phyloP scores from a whole-genome alignment of 1,140 invertebrate genomes.

The Mercenaria mercenaria region DNA sequence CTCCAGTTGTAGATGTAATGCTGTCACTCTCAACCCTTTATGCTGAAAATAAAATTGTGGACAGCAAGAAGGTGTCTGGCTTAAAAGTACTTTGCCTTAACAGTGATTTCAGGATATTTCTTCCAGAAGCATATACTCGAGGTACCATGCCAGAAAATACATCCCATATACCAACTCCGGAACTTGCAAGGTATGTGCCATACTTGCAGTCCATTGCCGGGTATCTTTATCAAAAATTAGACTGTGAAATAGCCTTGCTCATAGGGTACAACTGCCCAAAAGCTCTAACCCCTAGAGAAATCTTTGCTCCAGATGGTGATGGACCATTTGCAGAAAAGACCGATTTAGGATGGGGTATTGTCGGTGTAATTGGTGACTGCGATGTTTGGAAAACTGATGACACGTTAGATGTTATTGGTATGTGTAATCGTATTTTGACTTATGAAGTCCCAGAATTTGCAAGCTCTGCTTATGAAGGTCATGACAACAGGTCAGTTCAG shows the following conservation, averaged over 20 bases:
- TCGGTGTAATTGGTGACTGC: slow-evolving; percentile 7
- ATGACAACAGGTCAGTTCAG: too few relatives aligned
- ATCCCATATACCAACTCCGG: slow-evolving; percentile 35
- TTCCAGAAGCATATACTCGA: slow-evolving; percentile 40
- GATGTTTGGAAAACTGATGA: too few relatives aligned
- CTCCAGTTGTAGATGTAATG: slow-evolving; percentile 20
- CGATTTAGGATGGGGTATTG: slow-evolving; percentile 65
- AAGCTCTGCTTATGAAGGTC: too few relatives aligned
- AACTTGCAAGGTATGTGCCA: background rate
- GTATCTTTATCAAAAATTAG: background rate
- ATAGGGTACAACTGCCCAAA: slow-evolving; percentile 64
- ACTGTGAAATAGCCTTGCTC: slow-evolving; percentile 52
- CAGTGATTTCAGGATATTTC: background rate
- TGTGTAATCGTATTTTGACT: slow-evolving; percentile 41
- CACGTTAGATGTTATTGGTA: slow-evolving; percentile 12
- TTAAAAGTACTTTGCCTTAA: slow-evolving; percentile 9
- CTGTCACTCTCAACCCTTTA: slow-evolving; percentile 46
- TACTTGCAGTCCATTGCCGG: slow-evolving; percentile 6
- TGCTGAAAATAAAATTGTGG: too few relatives aligned
- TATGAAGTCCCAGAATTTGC: slow-evolving; percentile 12
- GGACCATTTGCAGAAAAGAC: slow-evolving; percentile 49
- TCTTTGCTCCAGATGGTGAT: slow-evolving; percentile 14
- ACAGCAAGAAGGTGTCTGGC: slow-evolving; percentile 23
- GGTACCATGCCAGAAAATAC: slow-evolving; percentile 47
- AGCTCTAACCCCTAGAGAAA: slow-evolving; percentile 51